Base-by-base conservation (phyloP, 1,140 invertebrate species). In the Aphaenogaster floridana region DNA sequence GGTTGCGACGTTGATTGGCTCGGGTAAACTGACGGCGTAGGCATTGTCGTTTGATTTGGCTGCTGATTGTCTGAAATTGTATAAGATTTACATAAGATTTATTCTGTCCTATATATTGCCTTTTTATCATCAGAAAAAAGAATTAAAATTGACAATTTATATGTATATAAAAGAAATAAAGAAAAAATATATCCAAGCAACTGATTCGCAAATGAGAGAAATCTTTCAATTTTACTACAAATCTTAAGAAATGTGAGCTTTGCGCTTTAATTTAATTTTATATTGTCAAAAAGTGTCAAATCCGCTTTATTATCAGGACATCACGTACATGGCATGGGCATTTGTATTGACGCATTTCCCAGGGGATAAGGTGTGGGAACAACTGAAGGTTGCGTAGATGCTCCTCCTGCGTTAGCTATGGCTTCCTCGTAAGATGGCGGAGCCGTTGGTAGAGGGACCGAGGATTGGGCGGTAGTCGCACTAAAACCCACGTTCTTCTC, bases 341-440 rank as follows among this genome's bases (percentile, higher is more conserved):
- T 88, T 8, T 93, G 91, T 91, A 94, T 90, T 11, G 84, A 28
- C 0, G 92, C 2, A n/a, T 54, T 64, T 63, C 78, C 88, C 7
- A 91, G 21, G 3, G 93, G 93, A 86, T 94, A 95, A 3, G 93
- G 90, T 71, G 89, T 72, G 45, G 84, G 83, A 42, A 64, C 77
- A 36, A 88, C 72, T 28, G 86, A 57, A 36, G 88, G 71, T 0
- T 72, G 86, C n/a, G 71, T 21, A 69, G 92, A 79, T n/a, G 64
- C 39, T 9, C 86, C 87, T 64, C 86, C 88, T 57, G 88, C 86
- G 79, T 91, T 86, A 34, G 93, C 93, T 28, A 95, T 87, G n/a
- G 94, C 94, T 76, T 95, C 94, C 48, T 95, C 94, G 13, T 95
- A 95, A 28, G 94, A 94, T 36, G 94, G 94, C 5, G 94, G 94